Conservation (phyloP, 1,140 invertebrate genomes). For the Liolophura sinensis region DNA sequence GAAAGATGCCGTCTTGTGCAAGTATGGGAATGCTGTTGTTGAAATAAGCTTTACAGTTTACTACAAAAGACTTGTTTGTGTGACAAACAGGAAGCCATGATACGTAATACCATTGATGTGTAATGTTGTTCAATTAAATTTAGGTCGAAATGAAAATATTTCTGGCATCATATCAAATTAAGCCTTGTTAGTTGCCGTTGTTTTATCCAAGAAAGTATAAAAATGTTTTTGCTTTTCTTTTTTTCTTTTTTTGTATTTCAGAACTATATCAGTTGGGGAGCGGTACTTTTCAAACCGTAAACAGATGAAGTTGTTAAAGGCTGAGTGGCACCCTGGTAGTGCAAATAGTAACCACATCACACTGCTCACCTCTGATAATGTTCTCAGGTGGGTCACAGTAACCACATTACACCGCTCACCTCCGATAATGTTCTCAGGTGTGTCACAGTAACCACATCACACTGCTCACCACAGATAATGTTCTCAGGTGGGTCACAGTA, state of each 20-base stretch:
- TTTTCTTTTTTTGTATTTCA: slow-evolving; percentile 26
- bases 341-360: slow-evolving; percentile 74
- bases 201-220: background rate
- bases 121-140: too few relatives aligned
- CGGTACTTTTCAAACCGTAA: slow-evolving; percentile 50
- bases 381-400: too few relatives aligned
- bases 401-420: too few relatives aligned
- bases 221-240: slow-evolving; percentile 1
- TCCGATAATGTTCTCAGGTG: too few relatives aligned
- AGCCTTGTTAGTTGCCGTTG: background rate
- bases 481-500: too few relatives aligned
- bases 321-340: slow-evolving; percentile 83
- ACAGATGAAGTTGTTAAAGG: slow-evolving; percentile 49
- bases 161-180: background rate
- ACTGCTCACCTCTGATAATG: slow-evolving; percentile 71
- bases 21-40: slow-evolving; percentile 26
- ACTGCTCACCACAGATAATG: slow-evolving; percentile 67
- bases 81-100: too few relatives aligned
- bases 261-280: slow-evolving; percentile 47
- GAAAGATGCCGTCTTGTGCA: slow-evolving; percentile 44
- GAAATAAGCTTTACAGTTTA: background rate
- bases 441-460: too few relatives aligned
- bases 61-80: too few relatives aligned
- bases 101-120: too few relatives aligned
- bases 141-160: background rate